Percentiles rank a stretch among this genome's conserved stretches.
phyloP scores from a whole-genome alignment of 2,797 vertebrate species.

The Channa striata region DNA sequence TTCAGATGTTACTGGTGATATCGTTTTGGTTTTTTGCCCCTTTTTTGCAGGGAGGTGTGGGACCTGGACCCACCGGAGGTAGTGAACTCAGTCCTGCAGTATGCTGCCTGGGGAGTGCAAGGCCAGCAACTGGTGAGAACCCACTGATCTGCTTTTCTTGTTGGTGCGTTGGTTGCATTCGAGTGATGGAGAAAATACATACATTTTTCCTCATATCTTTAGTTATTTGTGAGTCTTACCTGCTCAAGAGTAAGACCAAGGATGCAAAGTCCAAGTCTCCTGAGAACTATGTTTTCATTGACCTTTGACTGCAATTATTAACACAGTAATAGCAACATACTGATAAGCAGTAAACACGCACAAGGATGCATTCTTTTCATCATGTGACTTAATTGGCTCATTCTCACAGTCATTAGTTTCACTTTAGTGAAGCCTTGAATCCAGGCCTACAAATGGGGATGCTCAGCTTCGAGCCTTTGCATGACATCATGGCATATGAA shows the following conservation, averaged over 20 bases:
- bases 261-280: background rate
- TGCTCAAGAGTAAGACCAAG: background rate
- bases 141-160: background rate
- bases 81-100: constrained; percentile 82
- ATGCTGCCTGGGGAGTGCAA: constrained; percentile 83
- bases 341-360: background rate
- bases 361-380: background rate
- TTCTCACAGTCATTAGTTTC: background rate
- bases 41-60: constrained; percentile 79
- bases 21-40: constrained; percentile 4
- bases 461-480: constrained; percentile 3
- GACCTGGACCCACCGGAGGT: constrained; percentile 85
- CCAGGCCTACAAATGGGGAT: background rate
- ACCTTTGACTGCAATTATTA: background rate
- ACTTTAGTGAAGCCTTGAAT: background rate
- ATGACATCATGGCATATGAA: background rate
- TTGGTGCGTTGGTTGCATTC: background rate
- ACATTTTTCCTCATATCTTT: background rate
- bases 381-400: background rate
- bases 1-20: background rate
- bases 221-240: background rate
- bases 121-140: constrained; percentile 81
- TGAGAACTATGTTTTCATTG: background rate
- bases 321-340: background rate
- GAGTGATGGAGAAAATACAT: background rate